Percentiles rank a stretch among this genome's conserved stretches.
Conservation (phyloP, 2,888 invertebrate species). For the Phortica magna region DNA sequence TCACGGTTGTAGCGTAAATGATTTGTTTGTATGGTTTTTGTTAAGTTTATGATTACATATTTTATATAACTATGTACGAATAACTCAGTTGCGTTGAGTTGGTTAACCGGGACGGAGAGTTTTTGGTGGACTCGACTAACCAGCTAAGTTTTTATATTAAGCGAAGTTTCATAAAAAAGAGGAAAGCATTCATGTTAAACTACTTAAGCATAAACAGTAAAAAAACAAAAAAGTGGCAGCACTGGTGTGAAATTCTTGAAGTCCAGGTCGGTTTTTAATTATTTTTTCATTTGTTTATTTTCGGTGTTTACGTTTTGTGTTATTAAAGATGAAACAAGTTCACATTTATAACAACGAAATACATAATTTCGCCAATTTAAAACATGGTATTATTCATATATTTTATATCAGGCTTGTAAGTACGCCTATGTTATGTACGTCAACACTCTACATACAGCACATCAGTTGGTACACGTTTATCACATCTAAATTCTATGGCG, state of each 20-base stretch:
- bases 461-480: too few species aligned
- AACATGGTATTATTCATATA: too few species aligned
- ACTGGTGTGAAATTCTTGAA: not conserved
- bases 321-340: too few species aligned
- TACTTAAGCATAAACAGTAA: not conserved
- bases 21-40: slow-evolving; percentile 1
- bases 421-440: too few species aligned
- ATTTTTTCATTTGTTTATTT: too few species aligned
- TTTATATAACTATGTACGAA: not conserved
- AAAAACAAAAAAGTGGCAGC: not conserved
- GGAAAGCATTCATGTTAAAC: not conserved
- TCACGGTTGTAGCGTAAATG: slow-evolving; percentile 10
- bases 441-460: too few species aligned
- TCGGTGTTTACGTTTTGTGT: too few species aligned
- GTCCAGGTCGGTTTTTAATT: not conserved
- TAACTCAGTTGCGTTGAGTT: not conserved
- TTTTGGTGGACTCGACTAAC: not conserved
- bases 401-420: too few species aligned
- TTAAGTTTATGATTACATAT: not conserved
- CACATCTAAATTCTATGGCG: too few species aligned
- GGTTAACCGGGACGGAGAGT: not conserved
- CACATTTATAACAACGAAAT: too few species aligned
- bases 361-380: too few species aligned
- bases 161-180: not conserved
- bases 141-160: not conserved